Evolutionary conservation across 2,113 vertebrate species (phyloP), one percentile per base, ranked within the genome.

Genomic region (Pampusana beccarii): DNA sequence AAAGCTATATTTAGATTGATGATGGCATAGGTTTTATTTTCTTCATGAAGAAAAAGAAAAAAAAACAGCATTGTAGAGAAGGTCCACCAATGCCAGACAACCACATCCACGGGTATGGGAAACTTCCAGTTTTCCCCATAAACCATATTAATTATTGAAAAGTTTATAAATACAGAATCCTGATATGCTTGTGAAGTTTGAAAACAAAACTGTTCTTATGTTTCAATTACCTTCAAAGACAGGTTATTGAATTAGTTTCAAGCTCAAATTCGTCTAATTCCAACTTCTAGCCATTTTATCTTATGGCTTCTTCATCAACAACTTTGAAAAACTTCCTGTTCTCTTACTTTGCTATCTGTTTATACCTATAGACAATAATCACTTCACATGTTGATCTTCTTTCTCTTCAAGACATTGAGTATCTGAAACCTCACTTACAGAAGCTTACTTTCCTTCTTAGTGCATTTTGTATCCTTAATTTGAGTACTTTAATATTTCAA

Each of bases 11-110:
- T 23, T 10, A 66, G 24, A 42, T 8, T 61, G 10, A 13, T 34
- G 6, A 5, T 73, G 10, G 3, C 26, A 5, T 44, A 48, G 0
- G 0, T 6, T 60, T 17, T 13, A 31, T 18, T 77, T 80, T 56
- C 44, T 33, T 4, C 21, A 9, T 13, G 4, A 10, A 40, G 58
- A 60, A 8, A 31, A 75, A 25, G 23, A 50, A 4, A 9, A 38
- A 60, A 65, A 8, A 31, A 66, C 21, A 38, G 10, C 2, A 3
- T 21, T 53, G 6, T 9, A 31, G 13, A 29, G 31, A 71, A 74
- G 5, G 4, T 5, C 3, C 6, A 33, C 6, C 10, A 10, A 13
- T 13, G n/a, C 26, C 31, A 67, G 31, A 38, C 3, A 50, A 17
- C 11, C 24, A 8, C 31, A 24, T 36, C 5, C 10, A 10, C 15